Evolutionary conservation across 2,113 vertebrate species (phyloP).

Genomic region (Malaclemys terrapin): DNA sequence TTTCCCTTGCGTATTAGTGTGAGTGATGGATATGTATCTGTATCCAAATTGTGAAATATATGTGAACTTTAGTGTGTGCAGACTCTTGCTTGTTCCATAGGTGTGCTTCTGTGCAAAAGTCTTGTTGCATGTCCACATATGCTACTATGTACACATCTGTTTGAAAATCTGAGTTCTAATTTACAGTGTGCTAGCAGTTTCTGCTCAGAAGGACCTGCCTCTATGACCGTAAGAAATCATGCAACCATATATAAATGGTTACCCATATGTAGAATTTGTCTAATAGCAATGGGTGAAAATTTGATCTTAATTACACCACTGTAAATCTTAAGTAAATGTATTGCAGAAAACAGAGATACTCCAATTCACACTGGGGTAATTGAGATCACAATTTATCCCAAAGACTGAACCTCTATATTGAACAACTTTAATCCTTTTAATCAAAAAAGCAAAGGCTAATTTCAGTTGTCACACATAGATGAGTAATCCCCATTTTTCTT

Average conservation of each 20-base stretch:
- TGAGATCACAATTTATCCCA: conserved; percentile 4
- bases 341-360: background rate
- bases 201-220: background rate
- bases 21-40: background rate
- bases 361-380: conserved; percentile 24
- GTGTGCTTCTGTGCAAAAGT: background rate
- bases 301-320: background rate
- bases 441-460: conserved; percentile 30
- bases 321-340: background rate
- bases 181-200: background rate
- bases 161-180: background rate
- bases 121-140: background rate
- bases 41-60: background rate
- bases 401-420: background rate
- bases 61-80: background rate
- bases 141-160: background rate
- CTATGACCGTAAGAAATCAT: background rate
- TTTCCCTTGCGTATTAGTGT: accelerated
- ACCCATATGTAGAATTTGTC: background rate
- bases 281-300: background rate
- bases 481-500: background rate
- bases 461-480: background rate
- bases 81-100: background rate
- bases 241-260: background rate
- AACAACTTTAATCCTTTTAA: background rate